Conservation (phyloP, 1,140 invertebrate genomes). For the Macrocentrus cingulum region DNA sequence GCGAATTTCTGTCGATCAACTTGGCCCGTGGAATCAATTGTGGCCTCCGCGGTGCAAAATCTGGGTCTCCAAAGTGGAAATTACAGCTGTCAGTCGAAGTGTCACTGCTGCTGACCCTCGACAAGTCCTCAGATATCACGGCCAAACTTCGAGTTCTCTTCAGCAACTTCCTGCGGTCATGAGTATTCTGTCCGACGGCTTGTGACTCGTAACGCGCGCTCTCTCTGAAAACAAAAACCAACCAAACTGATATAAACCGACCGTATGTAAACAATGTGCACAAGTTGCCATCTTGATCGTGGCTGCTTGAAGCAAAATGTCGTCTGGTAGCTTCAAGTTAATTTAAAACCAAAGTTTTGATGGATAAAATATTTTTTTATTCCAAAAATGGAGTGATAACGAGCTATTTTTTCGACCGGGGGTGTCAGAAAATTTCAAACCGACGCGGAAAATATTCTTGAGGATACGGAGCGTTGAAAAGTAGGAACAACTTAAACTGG, state of each 20-base stretch:
- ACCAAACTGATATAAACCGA: neutral
- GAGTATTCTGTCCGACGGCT: slow-evolving; percentile 38
- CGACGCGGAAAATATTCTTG: too few relatives aligned
- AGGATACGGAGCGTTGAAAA: too few relatives aligned
- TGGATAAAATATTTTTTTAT: too few relatives aligned
- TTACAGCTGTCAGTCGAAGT: slow-evolving; percentile 32
- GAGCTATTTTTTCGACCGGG: too few relatives aligned
- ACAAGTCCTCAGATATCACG: slow-evolving; percentile 74
- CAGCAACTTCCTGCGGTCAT: slow-evolving; percentile 63
- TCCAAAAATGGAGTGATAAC: too few relatives aligned
- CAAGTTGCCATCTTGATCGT: slow-evolving; percentile 16
- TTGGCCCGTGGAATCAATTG: slow-evolving; percentile 77
- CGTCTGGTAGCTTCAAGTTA: too few relatives aligned
- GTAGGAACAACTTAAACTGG: too few relatives aligned
- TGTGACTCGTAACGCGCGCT: slow-evolving; percentile 39
- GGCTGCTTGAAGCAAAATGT: slow-evolving; percentile 1
- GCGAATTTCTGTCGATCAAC: slow-evolving; percentile 71
- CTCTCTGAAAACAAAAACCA: slow-evolving; percentile 30
- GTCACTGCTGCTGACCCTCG: slow-evolving; percentile 57
- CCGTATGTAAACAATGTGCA: neutral
- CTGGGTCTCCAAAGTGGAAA: slow-evolving; percentile 43
- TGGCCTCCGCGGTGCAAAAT: slow-evolving; percentile 65
- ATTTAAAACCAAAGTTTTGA: too few relatives aligned
- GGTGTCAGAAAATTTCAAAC: too few relatives aligned
- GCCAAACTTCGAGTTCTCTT: slow-evolving; percentile 73